Evolutionary conservation across 2,797 vertebrate species (phyloP).

Genomic region (Scolopax rusticola): DNA sequence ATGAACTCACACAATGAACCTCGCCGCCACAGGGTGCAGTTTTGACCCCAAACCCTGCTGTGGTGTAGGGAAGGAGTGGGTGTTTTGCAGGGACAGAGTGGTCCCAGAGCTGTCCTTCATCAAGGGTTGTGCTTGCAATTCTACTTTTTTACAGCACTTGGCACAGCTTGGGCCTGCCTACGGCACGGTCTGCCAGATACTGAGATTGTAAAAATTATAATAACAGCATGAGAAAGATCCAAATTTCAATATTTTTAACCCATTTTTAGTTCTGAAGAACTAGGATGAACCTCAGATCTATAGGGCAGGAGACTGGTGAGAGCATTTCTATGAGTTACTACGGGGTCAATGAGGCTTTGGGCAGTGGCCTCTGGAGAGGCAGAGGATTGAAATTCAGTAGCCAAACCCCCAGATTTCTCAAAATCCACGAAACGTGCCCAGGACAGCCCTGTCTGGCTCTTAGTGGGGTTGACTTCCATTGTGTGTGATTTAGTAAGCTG

Average conservation of each 20-base stretch:
- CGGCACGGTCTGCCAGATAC: not conserved
- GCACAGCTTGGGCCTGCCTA: fast-evolving
- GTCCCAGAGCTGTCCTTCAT: not conserved
- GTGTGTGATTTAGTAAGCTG: too few relatives aligned
- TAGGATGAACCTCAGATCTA: not conserved
- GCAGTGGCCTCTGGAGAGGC: not conserved
- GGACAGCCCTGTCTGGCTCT: not conserved
- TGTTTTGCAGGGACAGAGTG: not conserved
- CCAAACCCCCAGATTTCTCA: not conserved
- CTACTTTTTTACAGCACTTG: not conserved
- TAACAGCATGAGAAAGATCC: not conserved
- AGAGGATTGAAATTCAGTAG: not conserved
- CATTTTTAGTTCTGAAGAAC: not conserved
- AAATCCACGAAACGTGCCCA: not conserved
- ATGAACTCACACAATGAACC: fast-evolving
- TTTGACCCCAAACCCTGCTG: fast-evolving
- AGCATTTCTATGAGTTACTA: fast-evolving
- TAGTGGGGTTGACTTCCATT: fast-evolving
- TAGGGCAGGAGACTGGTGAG: not conserved
- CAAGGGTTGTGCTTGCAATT: not conserved
- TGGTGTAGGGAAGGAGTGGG: not conserved
- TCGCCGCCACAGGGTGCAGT: fast-evolving
- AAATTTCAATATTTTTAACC: not conserved
- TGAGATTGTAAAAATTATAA: not conserved
- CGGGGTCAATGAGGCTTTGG: fast-evolving